Percentiles rank a stretch among this genome's conserved stretches.
Evolutionary conservation across 2,888 invertebrate species (phyloP).

Genomic region (Xiphydria camelus): DNA sequence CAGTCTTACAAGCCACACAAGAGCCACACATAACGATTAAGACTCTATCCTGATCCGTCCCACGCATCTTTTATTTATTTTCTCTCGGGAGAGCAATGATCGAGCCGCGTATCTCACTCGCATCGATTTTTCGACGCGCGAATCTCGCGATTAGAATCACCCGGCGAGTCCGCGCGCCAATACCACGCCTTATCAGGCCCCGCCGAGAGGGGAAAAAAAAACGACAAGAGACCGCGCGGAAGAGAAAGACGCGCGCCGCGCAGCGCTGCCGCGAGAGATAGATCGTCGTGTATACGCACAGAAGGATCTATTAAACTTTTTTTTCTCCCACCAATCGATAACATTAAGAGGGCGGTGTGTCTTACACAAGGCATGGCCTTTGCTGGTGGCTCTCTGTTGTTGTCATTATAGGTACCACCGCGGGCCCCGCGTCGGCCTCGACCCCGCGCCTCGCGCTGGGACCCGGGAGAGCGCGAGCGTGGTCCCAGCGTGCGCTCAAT

Average conservation of each 20-base stretch:
- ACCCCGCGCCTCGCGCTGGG: constrained; percentile 20
- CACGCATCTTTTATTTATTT: too few species aligned
- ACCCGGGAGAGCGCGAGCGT: too few species aligned
- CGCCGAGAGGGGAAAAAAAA: too few species aligned
- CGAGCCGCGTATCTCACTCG: too few species aligned
- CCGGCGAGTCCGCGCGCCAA: too few species aligned
- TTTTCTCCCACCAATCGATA: constrained; percentile 30
- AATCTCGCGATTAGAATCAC: too few species aligned
- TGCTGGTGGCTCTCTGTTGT: constrained; percentile 25
- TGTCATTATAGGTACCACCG: constrained; percentile 34
- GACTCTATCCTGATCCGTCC: too few species aligned
- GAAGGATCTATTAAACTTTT: constrained; percentile 16
- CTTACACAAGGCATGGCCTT: constrained; percentile 21
- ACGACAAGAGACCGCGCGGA: background rate
- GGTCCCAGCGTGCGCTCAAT: constrained; percentile 41
- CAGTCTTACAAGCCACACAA: too few species aligned
- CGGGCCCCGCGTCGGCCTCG: constrained; percentile 4
- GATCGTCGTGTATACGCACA: constrained; percentile 19
- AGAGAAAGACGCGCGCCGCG: background rate
- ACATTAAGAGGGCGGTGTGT: constrained; percentile 42
- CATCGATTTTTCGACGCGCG: too few species aligned
- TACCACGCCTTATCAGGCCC: too few species aligned
- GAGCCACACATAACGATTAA: too few species aligned
- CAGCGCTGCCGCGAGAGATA: constrained; percentile 29
- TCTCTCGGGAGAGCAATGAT: too few species aligned